Base-by-base conservation (phyloP, 2,113 vertebrate genomes). In the Syngnathus floridae region DNA sequence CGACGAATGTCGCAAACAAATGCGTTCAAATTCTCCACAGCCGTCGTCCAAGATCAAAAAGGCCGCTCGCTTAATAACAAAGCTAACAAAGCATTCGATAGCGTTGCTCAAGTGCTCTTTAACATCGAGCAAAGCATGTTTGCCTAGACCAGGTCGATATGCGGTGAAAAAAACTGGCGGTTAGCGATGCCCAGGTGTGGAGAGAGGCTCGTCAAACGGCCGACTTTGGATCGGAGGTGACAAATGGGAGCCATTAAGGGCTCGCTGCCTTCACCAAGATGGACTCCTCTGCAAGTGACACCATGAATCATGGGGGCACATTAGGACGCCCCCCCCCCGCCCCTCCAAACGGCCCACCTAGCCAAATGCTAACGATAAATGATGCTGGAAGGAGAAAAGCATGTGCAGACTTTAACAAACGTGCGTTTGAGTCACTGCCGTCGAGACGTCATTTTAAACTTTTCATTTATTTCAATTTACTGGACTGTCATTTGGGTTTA, bases 351-450 rank as follows among this genome's bases (percentile, higher is more conserved):
- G 22, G 13, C 38, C 12, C 59, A 9, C 19, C 57, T 38, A 70
- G 80, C 40, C 21, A 16, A 70, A 83, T 41, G 69, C 64, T 72
- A 62, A 68, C 80, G 66, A 79, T 76, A 70, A 70, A 84, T 76
- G 71, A 76, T 65, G 64, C 75, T 72, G 43, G 35, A 7, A 54
- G 62, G 60, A 36, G 63, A 63, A 78, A 75, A 41, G 58, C 63
- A 67, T 60, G 49, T 66, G 55, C 49, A 17, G 36, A 66, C 36
- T 45, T 14, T 54, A 54, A 64, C 67, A 36, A 41, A 49, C 3
- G 16, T 66, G 55, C 46, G 16, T 35, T 26, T 69, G 69, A 19
- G 6, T 51, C 19, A 7, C 17, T 41, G 40, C 40, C 10, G 12
- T 12, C 26, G 21, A 3, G 16, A n/a, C 13, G 19, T 51, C 48